Base-by-base conservation (phyloP, 2,113 vertebrate species). In the Cnemophilus loriae region DNA sequence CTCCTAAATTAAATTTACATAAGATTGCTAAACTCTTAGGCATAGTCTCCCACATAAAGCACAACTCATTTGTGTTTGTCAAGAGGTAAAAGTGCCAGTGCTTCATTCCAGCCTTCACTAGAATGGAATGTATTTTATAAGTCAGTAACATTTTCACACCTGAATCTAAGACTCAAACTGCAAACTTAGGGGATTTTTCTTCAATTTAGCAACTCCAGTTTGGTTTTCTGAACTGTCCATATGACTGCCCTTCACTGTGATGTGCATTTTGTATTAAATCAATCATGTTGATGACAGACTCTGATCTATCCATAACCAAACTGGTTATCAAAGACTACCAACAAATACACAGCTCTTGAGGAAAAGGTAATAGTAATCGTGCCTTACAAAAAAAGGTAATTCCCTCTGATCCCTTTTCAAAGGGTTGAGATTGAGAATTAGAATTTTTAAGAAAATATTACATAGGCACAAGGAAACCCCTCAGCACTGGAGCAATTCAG, bases 341-440 rank as follows among this genome's bases (percentile, higher is more conserved):
- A n/a, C 13, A 91, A 42, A 53, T 4, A 84, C 15, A 41, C 8
- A 67, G 28, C 20, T 73, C 53, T 68, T 68, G 63, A 80, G 32
- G 28, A 64, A 82, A 70, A 41, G 0, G 0, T 8, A 39, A 13
- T 7, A 32, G 28, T 24, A 59, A 76, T 22, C 2, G 3, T 55
- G 41, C 41, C 35, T 73, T 64, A 35, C 4, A 68, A 79, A 83
- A 71, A 5, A 50, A 59, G 8, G 8, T 33, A 61, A 52, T 33
- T 61, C 13, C 11, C 27, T 60, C 49, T 59, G 13, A 55, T 50
- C 60, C 65, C 60, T 65, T 78, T 70, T 49, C 47, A 49, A 75
- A 79, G 13, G 11, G 5, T n/a, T 53, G 41, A 90, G 32, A 57
- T 24, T 41, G 73, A 84, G 21, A 67, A 80, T 63, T 81, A 52